These are phyloP conservation scores for Brachionus sp. DNA, from an alignment of 1,140 invertebrate species.

Conservation along the genomic window DNA sequence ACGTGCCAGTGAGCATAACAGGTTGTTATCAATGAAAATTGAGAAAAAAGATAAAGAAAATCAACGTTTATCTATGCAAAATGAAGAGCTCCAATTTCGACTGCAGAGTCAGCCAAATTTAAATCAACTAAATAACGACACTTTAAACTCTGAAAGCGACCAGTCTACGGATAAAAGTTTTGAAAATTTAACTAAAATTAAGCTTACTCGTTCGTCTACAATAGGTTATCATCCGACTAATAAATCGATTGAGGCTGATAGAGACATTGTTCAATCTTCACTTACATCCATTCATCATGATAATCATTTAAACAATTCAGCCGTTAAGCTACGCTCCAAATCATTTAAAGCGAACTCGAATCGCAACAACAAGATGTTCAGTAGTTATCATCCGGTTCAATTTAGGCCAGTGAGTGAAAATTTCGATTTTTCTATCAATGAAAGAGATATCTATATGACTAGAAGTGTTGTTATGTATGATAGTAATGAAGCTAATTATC, in stretches of 20 bases:
- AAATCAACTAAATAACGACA: background rate
- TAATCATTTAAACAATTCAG: background rate
- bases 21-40: background rate
- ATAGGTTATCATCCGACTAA: background rate
- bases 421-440: conserved; percentile 21
- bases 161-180: background rate
- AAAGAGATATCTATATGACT: conserved; percentile 30
- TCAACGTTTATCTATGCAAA: conserved; percentile 45
- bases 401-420: conserved; percentile 32
- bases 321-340: conserved; percentile 10
- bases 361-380: conserved; percentile 13
- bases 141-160: background rate
- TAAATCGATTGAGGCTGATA: background rate
- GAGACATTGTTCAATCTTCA: background rate
- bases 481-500: background rate
- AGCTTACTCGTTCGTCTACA: conserved; percentile 5
- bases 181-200: background rate
- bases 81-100: conserved; percentile 38
- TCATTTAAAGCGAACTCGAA: background rate
- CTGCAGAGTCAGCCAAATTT: conserved; percentile 33
- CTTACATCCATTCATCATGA: background rate
- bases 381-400: conserved; percentile 17
- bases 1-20: conserved; percentile 18
- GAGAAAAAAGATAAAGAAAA: conserved; percentile 45
- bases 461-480: conserved; percentile 25